Conservation (phyloP, 2,113 vertebrate genomes). For the Accipiter virgatus region DNA sequence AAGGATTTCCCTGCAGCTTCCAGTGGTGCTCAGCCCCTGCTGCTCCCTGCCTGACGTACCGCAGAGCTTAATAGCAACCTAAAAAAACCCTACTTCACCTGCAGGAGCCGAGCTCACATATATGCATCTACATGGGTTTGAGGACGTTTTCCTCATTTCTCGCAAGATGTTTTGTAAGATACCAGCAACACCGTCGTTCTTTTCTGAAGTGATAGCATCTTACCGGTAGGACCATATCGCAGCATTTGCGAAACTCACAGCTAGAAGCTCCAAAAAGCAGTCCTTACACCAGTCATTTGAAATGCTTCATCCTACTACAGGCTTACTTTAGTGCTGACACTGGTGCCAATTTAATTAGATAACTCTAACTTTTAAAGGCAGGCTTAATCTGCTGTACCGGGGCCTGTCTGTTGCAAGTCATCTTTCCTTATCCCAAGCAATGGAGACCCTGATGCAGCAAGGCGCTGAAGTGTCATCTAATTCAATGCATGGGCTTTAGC, state of each 20-base stretch:
- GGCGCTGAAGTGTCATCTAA: background rate
- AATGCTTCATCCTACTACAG: background rate
- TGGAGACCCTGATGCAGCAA: background rate
- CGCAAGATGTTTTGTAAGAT: background rate
- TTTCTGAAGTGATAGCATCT: background rate
- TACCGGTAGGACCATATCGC: background rate
- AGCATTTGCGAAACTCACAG: background rate
- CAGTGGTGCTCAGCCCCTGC: background rate
- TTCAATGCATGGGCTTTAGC: background rate
- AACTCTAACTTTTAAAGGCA: background rate
- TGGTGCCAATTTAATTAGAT: background rate
- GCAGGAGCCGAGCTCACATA: fast-evolving
- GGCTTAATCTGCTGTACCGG: background rate
- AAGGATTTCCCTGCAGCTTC: conserved; percentile 3
- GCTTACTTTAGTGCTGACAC: background rate
- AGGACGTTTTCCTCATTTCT: background rate
- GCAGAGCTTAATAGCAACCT: background rate
- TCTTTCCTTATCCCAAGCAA: background rate
- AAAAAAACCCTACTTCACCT: background rate
- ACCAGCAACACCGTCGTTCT: fast-evolving
- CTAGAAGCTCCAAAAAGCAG: background rate
- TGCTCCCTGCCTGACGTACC: background rate
- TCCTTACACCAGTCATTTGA: background rate
- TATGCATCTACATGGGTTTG: background rate
- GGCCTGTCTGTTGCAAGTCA: background rate